Evolutionary conservation across 2,797 vertebrate genomes (phyloP), one percentile per base, ranked within the genome.

Genomic region (Clarias platycephalus): DNA sequence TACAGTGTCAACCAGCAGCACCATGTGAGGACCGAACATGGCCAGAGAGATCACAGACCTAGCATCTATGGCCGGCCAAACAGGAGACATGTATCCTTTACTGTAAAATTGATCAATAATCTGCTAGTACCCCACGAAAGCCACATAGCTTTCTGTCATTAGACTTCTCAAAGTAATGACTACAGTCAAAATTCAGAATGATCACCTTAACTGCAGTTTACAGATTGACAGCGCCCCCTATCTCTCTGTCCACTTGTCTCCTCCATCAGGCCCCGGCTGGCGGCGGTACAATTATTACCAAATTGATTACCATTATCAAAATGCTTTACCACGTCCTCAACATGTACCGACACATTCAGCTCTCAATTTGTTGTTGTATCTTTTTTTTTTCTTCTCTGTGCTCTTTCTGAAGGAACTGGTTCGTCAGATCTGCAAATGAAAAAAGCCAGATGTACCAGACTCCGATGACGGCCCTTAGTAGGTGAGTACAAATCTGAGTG

Each of bases 61-160:
- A 93, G 93, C 87, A 94, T 94, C 2, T 94, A 95, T 0, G 92
- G 95, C 15, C 94, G 95, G 64, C 92, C 94, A 4, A 94, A 94
- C 80, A 90, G 95, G 53, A 94, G 95, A 8, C 96, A 96, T 81
- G 96, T 97, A 96, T 97, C 96, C 95, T 93, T 93, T 49, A 81
- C n/a, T 75, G 13, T 40, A 63, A 60, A 55, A 40, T 58, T 37
- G 16, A 18, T 64, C 62, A 24, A 40, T 76, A 63, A 78, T 62
- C 34, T 78, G 12, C 24, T n/a, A 18, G 1, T 24, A 79, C 24
- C 18, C 44, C 57, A 62, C 2, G 13, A 57, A 63, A 80, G 37
- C 26, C 37, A 28, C 60, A 79, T 13, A 28, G 15, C n/a, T 40
- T 79, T 40, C 7, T 20, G 0, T 49, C 3, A 44, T 63, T 40